A percentile compares a stretch with the other conserved stretches of the same genome.
phyloP scores from a whole-genome alignment of 1,140 invertebrate species.

The Sminthurides bifidus region DNA sequence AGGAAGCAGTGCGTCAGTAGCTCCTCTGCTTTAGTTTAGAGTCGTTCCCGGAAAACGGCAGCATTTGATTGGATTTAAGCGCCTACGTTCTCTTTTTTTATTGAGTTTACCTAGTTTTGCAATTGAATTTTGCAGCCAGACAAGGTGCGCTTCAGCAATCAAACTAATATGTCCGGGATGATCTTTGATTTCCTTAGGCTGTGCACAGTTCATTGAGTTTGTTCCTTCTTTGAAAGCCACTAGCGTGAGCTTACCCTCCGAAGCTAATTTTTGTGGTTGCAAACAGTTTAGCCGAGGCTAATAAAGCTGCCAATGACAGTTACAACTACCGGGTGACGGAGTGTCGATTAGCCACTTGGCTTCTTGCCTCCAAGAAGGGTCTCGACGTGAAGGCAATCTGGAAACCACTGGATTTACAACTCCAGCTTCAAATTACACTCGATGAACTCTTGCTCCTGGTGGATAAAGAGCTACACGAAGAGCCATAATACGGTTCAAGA shows the following conservation, averaged over 20 bases:
- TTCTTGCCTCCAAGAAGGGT: conserved; percentile 54
- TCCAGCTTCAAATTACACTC: conserved; percentile 47
- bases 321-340: conserved; percentile 92
- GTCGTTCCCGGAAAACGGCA: no score
- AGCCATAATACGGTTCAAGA: conserved; percentile 65
- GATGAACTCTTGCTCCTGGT: conserved; percentile 57
- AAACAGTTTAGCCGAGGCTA: conserved; percentile 76
- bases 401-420: conserved; percentile 49
- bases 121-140: not conserved
- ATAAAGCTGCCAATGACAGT: conserved; percentile 82
- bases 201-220: conserved; percentile 87
- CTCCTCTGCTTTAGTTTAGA: no score
- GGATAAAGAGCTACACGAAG: conserved; percentile 49
- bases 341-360: conserved; percentile 75
- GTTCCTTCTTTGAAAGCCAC: conserved; percentile 61
- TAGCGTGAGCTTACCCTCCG: conserved; percentile 64
- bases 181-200: conserved; percentile 41
- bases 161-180: not conserved
- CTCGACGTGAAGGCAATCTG: conserved; percentile 31
- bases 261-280: conserved; percentile 83
- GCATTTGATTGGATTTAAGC: no score
- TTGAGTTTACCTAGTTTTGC: not conserved
- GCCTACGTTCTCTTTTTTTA: not conserved
- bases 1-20: no score
- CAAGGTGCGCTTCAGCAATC: not conserved